Conservation (phyloP, 2,113 vertebrate genomes). For the Madoqua kirkii region DNA sequence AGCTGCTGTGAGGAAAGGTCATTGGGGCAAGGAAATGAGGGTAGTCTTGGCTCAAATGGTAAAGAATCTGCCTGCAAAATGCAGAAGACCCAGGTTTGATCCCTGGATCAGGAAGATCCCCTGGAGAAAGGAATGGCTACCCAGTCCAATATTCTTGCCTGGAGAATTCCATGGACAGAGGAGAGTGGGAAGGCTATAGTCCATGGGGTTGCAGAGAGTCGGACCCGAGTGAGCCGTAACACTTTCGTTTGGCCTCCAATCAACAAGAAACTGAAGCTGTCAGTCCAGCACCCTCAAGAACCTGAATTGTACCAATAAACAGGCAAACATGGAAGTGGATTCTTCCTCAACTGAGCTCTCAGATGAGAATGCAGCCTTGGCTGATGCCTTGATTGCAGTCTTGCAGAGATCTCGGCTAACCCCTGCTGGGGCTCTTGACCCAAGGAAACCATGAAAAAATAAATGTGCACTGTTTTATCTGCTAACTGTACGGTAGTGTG, state of each 20-base stretch:
- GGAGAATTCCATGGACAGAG: background rate
- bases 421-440: background rate
- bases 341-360: background rate
- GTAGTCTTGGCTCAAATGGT: background rate
- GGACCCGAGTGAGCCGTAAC: rapidly evolving
- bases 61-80: background rate
- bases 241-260: background rate
- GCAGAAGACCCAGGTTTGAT: background rate
- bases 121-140: background rate
- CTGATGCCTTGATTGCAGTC: background rate
- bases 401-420: background rate
- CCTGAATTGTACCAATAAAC: background rate
- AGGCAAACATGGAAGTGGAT: background rate
- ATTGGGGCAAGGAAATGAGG: background rate
- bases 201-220: background rate
- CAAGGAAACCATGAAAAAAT: background rate
- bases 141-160: background rate
- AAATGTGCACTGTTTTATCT: background rate
- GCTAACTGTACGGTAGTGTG: background rate
- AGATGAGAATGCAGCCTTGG: background rate
- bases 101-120: background rate
- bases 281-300: background rate
- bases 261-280: background rate
- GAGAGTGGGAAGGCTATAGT: background rate
- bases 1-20: background rate